A percentile compares a stretch with the other conserved stretches of the same genome.
These are phyloP conservation scores for Netta rufina DNA, from an alignment of 2,797 vertebrate genomes.

Conservation along the genomic window DNA sequence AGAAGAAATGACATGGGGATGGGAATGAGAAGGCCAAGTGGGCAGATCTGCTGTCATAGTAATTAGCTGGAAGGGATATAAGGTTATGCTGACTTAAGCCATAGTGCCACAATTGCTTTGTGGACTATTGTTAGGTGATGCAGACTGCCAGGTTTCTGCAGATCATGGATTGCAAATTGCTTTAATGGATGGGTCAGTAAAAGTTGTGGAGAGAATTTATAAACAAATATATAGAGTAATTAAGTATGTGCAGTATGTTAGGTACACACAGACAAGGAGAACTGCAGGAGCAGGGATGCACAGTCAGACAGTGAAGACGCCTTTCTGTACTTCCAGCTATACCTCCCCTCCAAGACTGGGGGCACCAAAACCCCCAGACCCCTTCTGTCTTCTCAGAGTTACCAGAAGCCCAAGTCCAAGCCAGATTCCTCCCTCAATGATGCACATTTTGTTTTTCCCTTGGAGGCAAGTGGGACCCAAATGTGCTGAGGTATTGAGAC, in stretches of 20 bases:
- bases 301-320: background rate
- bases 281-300: background rate
- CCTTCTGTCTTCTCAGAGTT: background rate
- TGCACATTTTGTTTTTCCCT: background rate
- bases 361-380: background rate
- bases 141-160: background rate
- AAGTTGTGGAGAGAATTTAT: background rate
- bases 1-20: background rate
- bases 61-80: background rate
- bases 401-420: fast-evolving
- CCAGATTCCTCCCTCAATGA: background rate
- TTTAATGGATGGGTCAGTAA: background rate
- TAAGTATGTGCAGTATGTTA: background rate
- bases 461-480: background rate
- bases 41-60: background rate
- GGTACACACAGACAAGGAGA: background rate
- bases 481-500: background rate
- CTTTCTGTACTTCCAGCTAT: background rate
- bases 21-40: background rate
- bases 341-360: background rate
- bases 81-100: background rate
- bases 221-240: background rate
- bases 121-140: background rate
- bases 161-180: background rate
- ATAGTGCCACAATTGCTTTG: background rate